A percentile compares a stretch with the other conserved stretches of the same genome.
These are phyloP conservation scores for Oligia fasciuncula DNA, from an alignment of 2,888 invertebrate species.

Conservation along the genomic window DNA sequence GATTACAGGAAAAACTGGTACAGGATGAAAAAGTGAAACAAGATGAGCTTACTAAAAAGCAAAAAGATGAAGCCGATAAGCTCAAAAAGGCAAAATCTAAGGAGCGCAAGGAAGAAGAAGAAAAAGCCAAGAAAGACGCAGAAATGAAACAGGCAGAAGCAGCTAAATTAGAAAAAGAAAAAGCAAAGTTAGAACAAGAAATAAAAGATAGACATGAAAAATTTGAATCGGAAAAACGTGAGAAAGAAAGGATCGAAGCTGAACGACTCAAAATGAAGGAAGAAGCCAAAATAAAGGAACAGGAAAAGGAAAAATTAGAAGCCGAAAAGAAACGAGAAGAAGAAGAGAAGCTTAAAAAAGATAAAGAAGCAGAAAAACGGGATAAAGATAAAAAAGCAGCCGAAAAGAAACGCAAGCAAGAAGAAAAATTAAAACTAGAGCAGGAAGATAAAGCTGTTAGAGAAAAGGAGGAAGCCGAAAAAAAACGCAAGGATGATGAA, in stretches of 20 bases:
- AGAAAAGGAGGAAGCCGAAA: conserved; percentile 34
- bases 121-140: conserved; percentile 27
- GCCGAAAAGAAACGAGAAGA: conserved; percentile 17
- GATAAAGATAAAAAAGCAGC: conserved; percentile 19
- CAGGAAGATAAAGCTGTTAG: conserved; percentile 8
- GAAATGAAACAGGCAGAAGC: conserved; percentile 22
- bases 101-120: conserved; percentile 40
- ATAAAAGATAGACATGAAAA: conserved; percentile 9
- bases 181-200: conserved; percentile 25
- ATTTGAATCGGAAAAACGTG: conserved; percentile 11
- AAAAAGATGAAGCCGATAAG: conserved; percentile 41
- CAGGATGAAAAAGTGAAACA: conserved; percentile 48
- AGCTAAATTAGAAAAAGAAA: conserved; percentile 20
- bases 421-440: conserved; percentile 37
- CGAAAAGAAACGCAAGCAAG: conserved; percentile 36
- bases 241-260: conserved; percentile 29
- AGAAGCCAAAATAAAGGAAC: conserved; percentile 11
- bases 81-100: conserved; percentile 25
- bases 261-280: conserved; percentile 16
- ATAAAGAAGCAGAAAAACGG: conserved; percentile 18
- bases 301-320: conserved; percentile 15
- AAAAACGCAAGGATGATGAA: conserved; percentile 36
- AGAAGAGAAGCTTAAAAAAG: conserved; percentile 12
- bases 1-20: conserved; percentile 41
- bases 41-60: conserved; percentile 32